Evolutionary conservation across 1,140 invertebrate genomes (phyloP).

Genomic region (Harlomillsia oculata): DNA sequence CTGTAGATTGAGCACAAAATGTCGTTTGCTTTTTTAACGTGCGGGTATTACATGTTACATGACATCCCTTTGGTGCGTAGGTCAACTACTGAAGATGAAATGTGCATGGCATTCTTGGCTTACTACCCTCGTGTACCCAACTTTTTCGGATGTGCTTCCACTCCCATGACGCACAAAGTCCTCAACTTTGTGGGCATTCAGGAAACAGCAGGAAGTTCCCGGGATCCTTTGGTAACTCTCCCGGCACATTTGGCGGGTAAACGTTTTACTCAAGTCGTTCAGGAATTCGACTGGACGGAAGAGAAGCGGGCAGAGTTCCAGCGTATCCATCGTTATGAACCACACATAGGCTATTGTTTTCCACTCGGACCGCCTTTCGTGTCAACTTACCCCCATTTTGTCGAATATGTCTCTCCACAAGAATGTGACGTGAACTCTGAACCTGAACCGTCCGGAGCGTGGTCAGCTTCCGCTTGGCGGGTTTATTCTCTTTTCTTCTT

Average conservation of each 20-base stretch:
- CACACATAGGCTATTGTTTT: neutral
- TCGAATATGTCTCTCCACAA: neutral
- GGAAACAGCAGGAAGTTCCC: too few species aligned
- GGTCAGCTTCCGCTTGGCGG: too few species aligned
- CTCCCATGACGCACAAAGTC: too few species aligned
- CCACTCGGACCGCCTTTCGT: neutral
- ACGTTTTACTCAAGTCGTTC: slow-evolving; percentile 1
- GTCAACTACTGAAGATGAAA: slow-evolving; percentile 3
- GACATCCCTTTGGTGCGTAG: too few species aligned
- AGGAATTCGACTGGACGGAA: slow-evolving; percentile 4
- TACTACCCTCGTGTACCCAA: slow-evolving; percentile 1
- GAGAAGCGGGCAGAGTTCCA: neutral
- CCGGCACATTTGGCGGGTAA: neutral
- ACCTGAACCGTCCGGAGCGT: too few species aligned
- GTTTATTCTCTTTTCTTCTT: too few species aligned
- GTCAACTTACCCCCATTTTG: neutral
- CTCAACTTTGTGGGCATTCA: too few species aligned
- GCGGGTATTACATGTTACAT: too few species aligned
- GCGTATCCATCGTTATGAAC: neutral
- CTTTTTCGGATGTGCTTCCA: slow-evolving; percentile 3
- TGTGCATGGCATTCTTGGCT: slow-evolving; percentile 8
- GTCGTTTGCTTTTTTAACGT: too few species aligned
- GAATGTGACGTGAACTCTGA: neutral
- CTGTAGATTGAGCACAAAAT: too few species aligned
- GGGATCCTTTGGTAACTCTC: neutral